These are phyloP conservation scores for Potamilus streckersoni DNA, from an alignment of 1,140 invertebrate genomes.

Conservation along the genomic window DNA sequence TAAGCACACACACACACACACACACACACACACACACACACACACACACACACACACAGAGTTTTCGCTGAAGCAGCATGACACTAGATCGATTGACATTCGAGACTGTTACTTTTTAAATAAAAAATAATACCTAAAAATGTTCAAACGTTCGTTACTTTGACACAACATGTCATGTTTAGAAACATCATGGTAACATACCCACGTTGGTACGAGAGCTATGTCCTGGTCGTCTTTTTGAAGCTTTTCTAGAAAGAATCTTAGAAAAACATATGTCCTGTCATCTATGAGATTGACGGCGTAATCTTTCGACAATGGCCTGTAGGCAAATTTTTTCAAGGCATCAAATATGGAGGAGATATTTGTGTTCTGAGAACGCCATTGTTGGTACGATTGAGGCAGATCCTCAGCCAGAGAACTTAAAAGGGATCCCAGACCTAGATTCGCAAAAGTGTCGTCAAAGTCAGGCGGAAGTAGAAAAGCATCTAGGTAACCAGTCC, in stretches of 20 bases:
- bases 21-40: too few species aligned
- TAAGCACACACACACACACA: too few species aligned
- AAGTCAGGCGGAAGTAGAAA: slow-evolving; percentile 58
- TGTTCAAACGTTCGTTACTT: too few species aligned
- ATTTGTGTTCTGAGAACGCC: slow-evolving; percentile 45
- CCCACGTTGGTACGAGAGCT: slow-evolving; percentile 53
- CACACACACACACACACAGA: too few species aligned
- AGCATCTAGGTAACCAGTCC: slow-evolving; percentile 34
- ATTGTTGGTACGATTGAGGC: slow-evolving; percentile 34
- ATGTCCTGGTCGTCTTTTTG: slow-evolving; percentile 31
- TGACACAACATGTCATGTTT: too few species aligned
- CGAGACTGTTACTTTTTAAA: too few species aligned
- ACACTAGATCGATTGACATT: too few species aligned
- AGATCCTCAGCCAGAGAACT: slow-evolving; percentile 30
- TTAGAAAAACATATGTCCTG: slow-evolving; percentile 47
- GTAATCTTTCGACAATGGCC: slow-evolving; percentile 36
- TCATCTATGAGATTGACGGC: slow-evolving; percentile 47
- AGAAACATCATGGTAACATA: slow-evolving; percentile 5
- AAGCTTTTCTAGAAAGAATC: slow-evolving; percentile 45
- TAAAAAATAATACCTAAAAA: too few species aligned
- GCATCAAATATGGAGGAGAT: slow-evolving; percentile 42
- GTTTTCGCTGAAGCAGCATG: too few species aligned
- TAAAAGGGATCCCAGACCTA: slow-evolving; percentile 47
- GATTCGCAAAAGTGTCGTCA: slow-evolving; percentile 54
- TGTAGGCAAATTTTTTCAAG: slow-evolving; percentile 49